Evolutionary conservation across 2,113 vertebrate genomes (phyloP).

Genomic region (Melanocharis versteri): DNA sequence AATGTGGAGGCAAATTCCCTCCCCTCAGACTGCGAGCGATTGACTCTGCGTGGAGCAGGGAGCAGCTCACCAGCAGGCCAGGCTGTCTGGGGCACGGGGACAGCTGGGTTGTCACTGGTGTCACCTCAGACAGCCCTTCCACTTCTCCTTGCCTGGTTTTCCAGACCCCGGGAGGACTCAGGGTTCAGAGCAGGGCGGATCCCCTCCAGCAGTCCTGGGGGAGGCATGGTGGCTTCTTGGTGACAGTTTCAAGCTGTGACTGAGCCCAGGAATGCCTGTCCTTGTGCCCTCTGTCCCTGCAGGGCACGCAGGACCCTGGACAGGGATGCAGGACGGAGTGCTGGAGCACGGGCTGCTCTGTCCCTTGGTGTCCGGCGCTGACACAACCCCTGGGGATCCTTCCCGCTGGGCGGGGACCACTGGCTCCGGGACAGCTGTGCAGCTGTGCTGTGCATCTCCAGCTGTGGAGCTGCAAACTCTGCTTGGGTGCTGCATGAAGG

Average conservation of each 20-base stretch:
- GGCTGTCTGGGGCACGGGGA: not conserved
- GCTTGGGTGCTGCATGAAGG: not conserved
- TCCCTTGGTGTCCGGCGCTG: not conserved
- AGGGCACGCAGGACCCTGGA: not conserved
- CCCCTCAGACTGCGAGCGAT: fast-evolving
- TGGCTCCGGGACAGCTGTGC: not conserved
- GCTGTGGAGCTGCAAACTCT: not conserved
- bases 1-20: not conserved
- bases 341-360: not conserved
- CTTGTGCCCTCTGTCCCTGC: not conserved
- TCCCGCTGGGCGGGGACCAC: fast-evolving
- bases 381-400: not conserved
- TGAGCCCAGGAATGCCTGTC: not conserved
- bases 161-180: not conserved
- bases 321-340: not conserved
- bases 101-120: not conserved
- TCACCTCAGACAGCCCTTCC: not conserved
- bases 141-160: not conserved
- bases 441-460: not conserved
- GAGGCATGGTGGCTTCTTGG: not conserved
- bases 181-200: not conserved
- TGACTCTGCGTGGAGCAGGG: not conserved
- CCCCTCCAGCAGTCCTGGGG: not conserved
- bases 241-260: not conserved
- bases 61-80: not conserved